These are phyloP conservation scores for Sialis fuliginosa DNA, from an alignment of 2,888 invertebrate genomes.

Conservation along the genomic window DNA sequence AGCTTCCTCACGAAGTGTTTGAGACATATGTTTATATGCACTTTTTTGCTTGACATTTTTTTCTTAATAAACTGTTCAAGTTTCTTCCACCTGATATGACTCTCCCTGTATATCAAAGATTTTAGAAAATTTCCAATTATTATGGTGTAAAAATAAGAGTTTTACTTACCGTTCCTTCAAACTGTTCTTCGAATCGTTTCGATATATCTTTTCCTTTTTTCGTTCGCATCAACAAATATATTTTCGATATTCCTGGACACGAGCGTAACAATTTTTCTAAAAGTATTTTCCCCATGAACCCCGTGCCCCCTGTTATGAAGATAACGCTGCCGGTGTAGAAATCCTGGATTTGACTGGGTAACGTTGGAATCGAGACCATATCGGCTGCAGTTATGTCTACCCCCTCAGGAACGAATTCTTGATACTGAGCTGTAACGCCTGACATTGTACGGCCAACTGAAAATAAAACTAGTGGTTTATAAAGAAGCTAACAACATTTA, in stretches of 20 bases:
- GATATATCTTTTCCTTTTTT: slow-evolving; percentile 18
- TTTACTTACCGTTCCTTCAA: background rate
- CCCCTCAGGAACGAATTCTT: slow-evolving; percentile 21
- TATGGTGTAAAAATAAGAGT: too few relatives aligned
- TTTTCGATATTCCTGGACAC: slow-evolving; percentile 32
- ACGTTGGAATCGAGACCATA: slow-evolving; percentile 20
- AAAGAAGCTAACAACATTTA: too few relatives aligned
- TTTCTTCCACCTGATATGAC: too few relatives aligned
- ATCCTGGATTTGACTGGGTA: slow-evolving; percentile 24
- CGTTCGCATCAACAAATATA: slow-evolving; percentile 49
- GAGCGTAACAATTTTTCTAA: slow-evolving; percentile 66
- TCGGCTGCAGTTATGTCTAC: slow-evolving; percentile 30
- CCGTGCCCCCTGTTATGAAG: slow-evolving; percentile 78
- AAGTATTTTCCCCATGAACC: slow-evolving; percentile 71
- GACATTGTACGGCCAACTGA: too few relatives aligned
- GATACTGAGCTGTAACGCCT: too few relatives aligned
- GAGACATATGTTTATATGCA: too few relatives aligned
- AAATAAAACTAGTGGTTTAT: too few relatives aligned
- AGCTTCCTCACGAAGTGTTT: too few relatives aligned
- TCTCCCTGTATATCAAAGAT: too few relatives aligned
- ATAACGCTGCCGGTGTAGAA: slow-evolving; percentile 50
- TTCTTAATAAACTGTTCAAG: too few relatives aligned
- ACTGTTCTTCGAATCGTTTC: slow-evolving; percentile 12
- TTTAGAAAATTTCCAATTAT: too few relatives aligned
- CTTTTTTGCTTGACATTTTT: too few relatives aligned